These are phyloP conservation scores for Hoplodrina ambigua DNA, from an alignment of 2,888 invertebrate genomes.

Conservation along the genomic window DNA sequence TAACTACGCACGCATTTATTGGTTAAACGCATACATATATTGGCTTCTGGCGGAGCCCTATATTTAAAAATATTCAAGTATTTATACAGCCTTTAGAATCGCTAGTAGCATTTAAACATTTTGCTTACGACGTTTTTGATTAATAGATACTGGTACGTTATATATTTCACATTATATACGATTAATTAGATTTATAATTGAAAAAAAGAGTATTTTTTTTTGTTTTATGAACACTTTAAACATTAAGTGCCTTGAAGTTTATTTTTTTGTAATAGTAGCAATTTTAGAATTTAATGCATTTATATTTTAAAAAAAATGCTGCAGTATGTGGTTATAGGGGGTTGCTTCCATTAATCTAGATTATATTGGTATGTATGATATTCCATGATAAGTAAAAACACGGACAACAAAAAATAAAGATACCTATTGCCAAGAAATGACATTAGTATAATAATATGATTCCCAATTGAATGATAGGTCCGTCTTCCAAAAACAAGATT, in stretches of 20 bases:
- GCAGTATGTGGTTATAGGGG: neutral
- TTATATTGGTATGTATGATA: neutral
- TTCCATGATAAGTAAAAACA: conserved; percentile 1
- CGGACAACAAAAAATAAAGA: neutral
- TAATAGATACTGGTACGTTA: conserved; percentile 4
- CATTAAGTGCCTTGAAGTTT: neutral
- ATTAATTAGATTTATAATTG: neutral
- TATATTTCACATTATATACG: neutral
- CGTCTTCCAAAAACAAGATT: neutral
- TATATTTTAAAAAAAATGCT: neutral
- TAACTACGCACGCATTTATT: conserved; percentile 81
- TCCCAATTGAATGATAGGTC: too few species aligned
- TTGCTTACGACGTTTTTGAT: conserved; percentile 35
- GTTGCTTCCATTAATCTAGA: conserved; percentile 15
- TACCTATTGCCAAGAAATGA: too few species aligned
- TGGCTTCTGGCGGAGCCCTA: conserved; percentile 48
- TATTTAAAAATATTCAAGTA: conserved; percentile 36
- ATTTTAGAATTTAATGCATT: conserved; percentile 10
- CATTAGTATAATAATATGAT: neutral
- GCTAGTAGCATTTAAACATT: conserved; percentile 51
- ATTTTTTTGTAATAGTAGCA: neutral
- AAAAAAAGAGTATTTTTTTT: neutral
- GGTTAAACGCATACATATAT: conserved; percentile 79
- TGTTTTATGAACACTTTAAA: neutral
- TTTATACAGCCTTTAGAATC: conserved; percentile 78